These are phyloP conservation scores for Phaethornis superciliosus DNA, from an alignment of 2,113 vertebrate species.

Conservation along the genomic window DNA sequence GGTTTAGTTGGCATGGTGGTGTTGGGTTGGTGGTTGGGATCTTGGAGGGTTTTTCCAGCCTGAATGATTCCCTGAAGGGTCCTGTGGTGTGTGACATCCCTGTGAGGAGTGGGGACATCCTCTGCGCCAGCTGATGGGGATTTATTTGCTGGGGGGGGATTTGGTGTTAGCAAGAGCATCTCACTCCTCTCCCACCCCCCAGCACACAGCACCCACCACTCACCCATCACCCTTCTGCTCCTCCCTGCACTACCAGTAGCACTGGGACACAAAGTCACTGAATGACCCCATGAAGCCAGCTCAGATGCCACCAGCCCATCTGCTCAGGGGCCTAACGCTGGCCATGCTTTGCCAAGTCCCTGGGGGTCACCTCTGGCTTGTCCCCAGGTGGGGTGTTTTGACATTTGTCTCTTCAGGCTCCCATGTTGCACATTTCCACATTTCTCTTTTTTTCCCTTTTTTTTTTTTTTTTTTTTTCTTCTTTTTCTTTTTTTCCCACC, in stretches of 20 bases:
- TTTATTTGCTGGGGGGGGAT: background rate
- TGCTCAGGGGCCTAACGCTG: background rate
- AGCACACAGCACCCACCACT: accelerated
- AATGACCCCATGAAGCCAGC: background rate
- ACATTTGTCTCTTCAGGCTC: background rate
- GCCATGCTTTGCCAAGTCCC: background rate
- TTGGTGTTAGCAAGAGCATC: accelerated
- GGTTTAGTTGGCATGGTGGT: too few relatives aligned
- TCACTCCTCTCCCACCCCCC: background rate
- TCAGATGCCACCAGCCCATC: background rate
- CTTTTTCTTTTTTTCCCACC: background rate
- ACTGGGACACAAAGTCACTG: background rate
- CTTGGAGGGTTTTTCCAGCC: too few relatives aligned
- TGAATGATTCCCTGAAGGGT: too few relatives aligned
- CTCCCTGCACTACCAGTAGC: accelerated
- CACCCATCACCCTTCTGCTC: background rate
- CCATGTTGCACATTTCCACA: background rate
- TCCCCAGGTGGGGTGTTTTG: background rate
- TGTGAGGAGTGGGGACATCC: accelerated
- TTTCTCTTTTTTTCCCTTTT: too few relatives aligned
- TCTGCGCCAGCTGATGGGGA: background rate
- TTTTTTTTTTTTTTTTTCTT: too few relatives aligned
- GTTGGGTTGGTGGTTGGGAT: too few relatives aligned
- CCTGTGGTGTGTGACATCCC: background rate
- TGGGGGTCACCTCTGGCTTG: accelerated